phyloP scores from a whole-genome alignment of 2,888 invertebrate genomes.

The Chrysodeixis includens region DNA sequence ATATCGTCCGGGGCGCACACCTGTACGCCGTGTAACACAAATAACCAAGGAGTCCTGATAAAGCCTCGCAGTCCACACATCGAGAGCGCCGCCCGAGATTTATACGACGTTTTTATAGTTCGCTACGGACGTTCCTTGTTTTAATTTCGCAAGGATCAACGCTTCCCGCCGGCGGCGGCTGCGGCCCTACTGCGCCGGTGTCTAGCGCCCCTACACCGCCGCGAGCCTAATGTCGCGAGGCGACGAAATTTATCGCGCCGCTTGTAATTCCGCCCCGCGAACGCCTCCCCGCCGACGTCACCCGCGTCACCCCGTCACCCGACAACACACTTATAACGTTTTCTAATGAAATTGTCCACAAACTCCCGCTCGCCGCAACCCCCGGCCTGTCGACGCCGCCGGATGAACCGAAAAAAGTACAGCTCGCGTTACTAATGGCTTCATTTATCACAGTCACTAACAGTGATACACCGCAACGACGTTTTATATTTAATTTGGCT shows the following conservation, averaged over 20 bases:
- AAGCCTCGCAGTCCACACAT: slow-evolving; percentile 79
- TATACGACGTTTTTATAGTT: slow-evolving; percentile 85
- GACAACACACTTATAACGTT: slow-evolving; percentile 87
- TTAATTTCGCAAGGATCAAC: slow-evolving; percentile 85
- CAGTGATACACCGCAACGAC: slow-evolving; percentile 89
- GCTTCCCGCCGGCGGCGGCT: slow-evolving; percentile 62
- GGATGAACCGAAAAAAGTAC: slow-evolving; percentile 89
- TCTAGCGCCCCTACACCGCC: slow-evolving; percentile 75
- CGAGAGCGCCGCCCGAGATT: slow-evolving; percentile 75
- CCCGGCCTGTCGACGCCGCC: slow-evolving; percentile 83
- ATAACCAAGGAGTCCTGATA: slow-evolving; percentile 76
- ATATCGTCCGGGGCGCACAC: slow-evolving; percentile 71
- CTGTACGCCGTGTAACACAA: slow-evolving; percentile 76
- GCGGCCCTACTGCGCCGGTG: slow-evolving; percentile 56
- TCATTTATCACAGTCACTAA: slow-evolving; percentile 89
- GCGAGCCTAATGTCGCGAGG: slow-evolving; percentile 83
- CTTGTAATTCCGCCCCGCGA: slow-evolving; percentile 84
- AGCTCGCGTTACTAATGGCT: slow-evolving; percentile 89
- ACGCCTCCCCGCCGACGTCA: slow-evolving; percentile 69
- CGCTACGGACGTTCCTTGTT: slow-evolving; percentile 84
- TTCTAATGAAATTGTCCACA: slow-evolving; percentile 90
- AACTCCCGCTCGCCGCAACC: slow-evolving; percentile 83
- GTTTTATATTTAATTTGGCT: slow-evolving; percentile 89
- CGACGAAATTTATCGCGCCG: slow-evolving; percentile 88
- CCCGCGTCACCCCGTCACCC: slow-evolving; percentile 83